Percentiles rank a stretch among this genome's conserved stretches.
phyloP scores from a whole-genome alignment of 1,140 invertebrate genomes.

The Streblospio benedicti region DNA sequence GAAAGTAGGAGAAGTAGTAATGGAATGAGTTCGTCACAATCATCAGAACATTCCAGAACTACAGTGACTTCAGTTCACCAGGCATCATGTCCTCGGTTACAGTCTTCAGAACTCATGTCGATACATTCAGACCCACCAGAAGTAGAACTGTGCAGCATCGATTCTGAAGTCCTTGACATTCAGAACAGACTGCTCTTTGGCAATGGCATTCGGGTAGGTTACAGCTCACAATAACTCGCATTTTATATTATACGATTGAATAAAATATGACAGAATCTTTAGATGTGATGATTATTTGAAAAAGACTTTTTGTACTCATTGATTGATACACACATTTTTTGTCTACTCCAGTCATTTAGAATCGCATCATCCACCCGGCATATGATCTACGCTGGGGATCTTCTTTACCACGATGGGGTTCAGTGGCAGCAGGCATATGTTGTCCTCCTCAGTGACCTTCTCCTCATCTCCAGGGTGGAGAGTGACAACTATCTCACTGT shows the following conservation, averaged over 20 bases:
- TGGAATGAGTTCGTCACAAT: too few species aligned
- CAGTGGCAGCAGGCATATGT: not conserved
- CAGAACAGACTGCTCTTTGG: constrained; percentile 6
- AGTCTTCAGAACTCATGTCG: too few species aligned
- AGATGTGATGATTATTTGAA: too few species aligned
- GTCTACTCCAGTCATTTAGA: not conserved
- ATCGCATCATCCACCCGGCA: not conserved
- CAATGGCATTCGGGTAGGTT: constrained; percentile 3
- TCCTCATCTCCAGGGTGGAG: not conserved
- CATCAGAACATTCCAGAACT: too few species aligned
- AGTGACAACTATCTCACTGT: not conserved
- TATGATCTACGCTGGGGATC: constrained; percentile 9
- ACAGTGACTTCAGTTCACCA: too few species aligned
- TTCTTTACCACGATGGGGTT: not conserved
- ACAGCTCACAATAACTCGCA: not conserved
- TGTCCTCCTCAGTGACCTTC: constrained; percentile 6
- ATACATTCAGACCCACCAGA: too few species aligned
- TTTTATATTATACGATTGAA: not conserved
- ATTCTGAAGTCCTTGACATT: constrained; percentile 8
- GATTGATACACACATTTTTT: not conserved
- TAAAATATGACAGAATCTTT: too few species aligned
- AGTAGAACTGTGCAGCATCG: constrained; percentile 2
- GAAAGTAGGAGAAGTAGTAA: too few species aligned
- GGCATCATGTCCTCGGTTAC: too few species aligned
- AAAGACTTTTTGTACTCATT: not conserved